A percentile compares a stretch with the other conserved stretches of the same genome.
phyloP scores from a whole-genome alignment of 1,140 invertebrate species.

The Drosophila ananassae region DNA sequence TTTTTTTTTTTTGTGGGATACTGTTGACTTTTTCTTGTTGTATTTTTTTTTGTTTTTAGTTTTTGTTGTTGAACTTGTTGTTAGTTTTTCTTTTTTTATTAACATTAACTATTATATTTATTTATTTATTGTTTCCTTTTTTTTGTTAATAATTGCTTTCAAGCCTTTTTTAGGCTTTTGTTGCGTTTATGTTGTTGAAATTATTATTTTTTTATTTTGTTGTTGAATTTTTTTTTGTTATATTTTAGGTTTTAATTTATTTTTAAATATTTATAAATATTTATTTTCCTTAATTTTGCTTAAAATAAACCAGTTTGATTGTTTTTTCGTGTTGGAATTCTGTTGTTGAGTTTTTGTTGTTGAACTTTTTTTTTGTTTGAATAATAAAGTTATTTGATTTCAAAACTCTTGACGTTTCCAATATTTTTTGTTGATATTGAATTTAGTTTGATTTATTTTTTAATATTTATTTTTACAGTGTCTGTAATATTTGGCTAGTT shows the following conservation, averaged over 20 bases:
- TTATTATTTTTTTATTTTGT: neutral
- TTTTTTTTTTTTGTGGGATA: neutral
- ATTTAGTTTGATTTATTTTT: conserved; percentile 9
- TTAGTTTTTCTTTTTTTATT: neutral
- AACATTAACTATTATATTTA: neutral
- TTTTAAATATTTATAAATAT: too few relatives aligned
- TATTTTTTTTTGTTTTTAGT: neutral
- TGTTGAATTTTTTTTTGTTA: neutral
- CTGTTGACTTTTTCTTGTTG: neutral
- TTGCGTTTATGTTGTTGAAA: too few relatives aligned
- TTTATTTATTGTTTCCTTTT: neutral
- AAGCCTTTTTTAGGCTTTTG: too few relatives aligned
- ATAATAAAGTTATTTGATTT: neutral
- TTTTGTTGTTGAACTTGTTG: neutral
- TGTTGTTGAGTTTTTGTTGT: conserved; percentile 18
- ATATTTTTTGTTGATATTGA: neutral
- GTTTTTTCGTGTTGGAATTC: neutral
- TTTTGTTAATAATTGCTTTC: too few relatives aligned
- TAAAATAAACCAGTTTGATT: neutral
- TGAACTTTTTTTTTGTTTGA: conserved; percentile 8
- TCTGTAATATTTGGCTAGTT: neutral
- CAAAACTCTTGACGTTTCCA: too few relatives aligned
- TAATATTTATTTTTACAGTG: neutral
- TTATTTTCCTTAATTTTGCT: neutral
- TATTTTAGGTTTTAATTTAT: neutral